phyloP scores from a whole-genome alignment of 2,113 vertebrate species.

The Phylloscopus trochiloides region DNA sequence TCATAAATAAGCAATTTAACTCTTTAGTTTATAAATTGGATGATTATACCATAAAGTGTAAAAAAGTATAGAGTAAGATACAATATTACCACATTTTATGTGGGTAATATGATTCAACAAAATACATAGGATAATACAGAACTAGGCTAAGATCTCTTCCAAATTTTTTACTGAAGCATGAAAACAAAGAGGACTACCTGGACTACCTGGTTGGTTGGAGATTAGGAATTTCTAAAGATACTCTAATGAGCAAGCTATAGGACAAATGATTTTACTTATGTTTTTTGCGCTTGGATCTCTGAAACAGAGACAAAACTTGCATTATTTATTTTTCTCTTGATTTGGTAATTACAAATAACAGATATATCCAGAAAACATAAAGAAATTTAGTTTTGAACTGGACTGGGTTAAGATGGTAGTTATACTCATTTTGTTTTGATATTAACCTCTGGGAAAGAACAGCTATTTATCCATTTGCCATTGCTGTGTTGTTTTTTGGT shows the following conservation, averaged over 20 bases:
- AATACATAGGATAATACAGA: background rate
- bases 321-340: slow-evolving; percentile 3
- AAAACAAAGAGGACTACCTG: background rate
- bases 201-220: background rate
- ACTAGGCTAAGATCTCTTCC: background rate
- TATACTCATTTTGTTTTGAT: background rate
- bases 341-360: background rate
- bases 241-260: slow-evolving; percentile 6
- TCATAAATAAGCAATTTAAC: background rate
- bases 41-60: background rate
- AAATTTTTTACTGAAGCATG: background rate
- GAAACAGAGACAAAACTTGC: slow-evolving; percentile 8
- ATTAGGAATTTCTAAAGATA: background rate
- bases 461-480: background rate
- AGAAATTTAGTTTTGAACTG: background rate
- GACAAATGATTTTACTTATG: background rate
- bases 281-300: slow-evolving; percentile 19
- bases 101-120: background rate
- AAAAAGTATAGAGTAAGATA: background rate
- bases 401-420: background rate
- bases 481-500: background rate
- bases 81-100: background rate
- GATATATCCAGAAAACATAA: background rate
- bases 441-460: background rate
- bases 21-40: background rate